phyloP scores from a whole-genome alignment of 2,113 vertebrate genomes.

The Syngnathus scovelli region DNA sequence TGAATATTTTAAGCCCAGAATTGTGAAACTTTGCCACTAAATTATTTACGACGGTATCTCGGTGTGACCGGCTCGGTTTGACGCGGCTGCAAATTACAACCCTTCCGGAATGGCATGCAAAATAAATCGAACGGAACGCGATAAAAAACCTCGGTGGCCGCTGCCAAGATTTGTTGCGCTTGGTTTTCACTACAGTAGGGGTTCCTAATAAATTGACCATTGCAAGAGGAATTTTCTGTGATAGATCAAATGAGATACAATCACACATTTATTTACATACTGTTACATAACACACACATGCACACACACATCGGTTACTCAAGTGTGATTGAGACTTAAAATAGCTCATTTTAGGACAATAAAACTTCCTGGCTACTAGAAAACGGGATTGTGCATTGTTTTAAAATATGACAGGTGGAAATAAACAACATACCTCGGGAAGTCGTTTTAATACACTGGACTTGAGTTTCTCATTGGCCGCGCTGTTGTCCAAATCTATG shows the following conservation, averaged over 20 bases:
- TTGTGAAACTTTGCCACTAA: conserved; percentile 7
- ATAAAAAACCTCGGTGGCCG: not conserved
- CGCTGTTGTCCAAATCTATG: conserved; percentile 84
- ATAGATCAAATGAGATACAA: not conserved
- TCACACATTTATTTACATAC: conserved; percentile 1
- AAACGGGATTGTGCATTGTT: conserved; percentile 26
- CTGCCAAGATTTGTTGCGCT: not conserved
- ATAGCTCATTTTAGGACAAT: conserved; percentile 53
- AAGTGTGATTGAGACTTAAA: conserved; percentile 47
- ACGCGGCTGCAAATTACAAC: conserved; percentile 1
- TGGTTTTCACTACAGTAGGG: not conserved
- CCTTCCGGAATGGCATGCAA: not conserved
- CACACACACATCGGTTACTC: conserved; percentile 27
- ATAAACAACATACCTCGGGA: conserved; percentile 75
- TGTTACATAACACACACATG: conserved; percentile 27
- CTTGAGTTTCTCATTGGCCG: conserved; percentile 82
- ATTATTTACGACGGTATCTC: conserved; percentile 8
- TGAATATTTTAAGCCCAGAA: conserved; percentile 1
- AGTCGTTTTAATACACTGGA: conserved; percentile 85
- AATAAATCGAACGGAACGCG: not conserved
- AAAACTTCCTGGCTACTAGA: conserved; percentile 14
- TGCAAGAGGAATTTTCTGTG: not conserved
- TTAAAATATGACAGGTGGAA: not conserved
- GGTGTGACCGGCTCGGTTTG: not conserved
- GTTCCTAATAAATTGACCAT: not conserved